A percentile compares a stretch with the other conserved stretches of the same genome.
These are phyloP conservation scores for Chondrilla cf. caribensis DNA, from an alignment of 37 sponge, comb jelly and placozoan genomes.

Conservation along the genomic window DNA sequence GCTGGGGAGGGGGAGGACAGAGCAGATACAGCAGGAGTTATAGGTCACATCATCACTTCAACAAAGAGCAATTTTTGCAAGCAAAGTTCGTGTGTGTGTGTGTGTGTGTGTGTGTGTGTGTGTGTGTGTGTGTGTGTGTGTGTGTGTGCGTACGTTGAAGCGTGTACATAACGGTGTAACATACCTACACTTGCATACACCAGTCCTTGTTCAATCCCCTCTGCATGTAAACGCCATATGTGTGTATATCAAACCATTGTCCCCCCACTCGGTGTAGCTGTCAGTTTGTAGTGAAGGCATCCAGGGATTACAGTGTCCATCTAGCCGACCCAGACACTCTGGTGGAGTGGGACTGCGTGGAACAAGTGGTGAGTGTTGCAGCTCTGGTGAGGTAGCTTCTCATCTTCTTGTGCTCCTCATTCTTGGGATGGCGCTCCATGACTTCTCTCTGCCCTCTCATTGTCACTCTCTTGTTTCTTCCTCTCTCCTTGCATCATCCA, in stretches of 20 bases:
- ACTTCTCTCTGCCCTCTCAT: no score
- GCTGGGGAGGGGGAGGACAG: neutral
- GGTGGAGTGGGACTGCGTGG: conserved; percentile 74
- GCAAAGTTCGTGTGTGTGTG: conserved; percentile 62
- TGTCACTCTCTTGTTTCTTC: neutral
- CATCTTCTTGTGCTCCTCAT: no score
- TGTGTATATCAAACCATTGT: neutral
- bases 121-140: neutral
- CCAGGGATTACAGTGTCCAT: conserved; percentile 69
- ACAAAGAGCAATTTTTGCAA: conserved; percentile 84
- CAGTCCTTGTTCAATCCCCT: neutral
- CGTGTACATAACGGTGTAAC: neutral
- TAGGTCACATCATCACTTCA: conserved; percentile 26
- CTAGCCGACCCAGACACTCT: conserved; percentile 64
- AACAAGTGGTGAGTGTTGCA: conserved; percentile 82
- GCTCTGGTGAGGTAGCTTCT: no score
- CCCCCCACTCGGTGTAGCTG: conserved; percentile 50
- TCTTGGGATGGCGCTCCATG: no score
- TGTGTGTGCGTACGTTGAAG: no score
- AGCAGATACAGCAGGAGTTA: neutral
- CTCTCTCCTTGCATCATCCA: neutral
- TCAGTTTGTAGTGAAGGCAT: conserved; percentile 74
- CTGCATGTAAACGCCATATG: neutral
- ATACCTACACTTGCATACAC: neutral
- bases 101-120: neutral